Base-by-base conservation (phyloP, 2,888 invertebrate species). In the Agrochola lota region DNA sequence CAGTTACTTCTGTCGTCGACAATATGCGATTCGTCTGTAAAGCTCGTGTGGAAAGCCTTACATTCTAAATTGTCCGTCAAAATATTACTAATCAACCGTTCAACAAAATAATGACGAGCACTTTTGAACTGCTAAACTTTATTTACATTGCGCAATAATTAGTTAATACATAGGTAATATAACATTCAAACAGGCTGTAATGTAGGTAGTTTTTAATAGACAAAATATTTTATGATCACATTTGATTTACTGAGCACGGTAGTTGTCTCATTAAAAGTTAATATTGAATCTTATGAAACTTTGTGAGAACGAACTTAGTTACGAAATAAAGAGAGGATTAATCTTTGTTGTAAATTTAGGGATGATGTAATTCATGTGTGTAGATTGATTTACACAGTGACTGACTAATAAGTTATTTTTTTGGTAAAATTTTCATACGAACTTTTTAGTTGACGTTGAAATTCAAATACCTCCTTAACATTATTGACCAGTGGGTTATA, bases 251-350 rank as follows among this genome's bases (percentile, higher is more conserved):
- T 71, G 62, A 63, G 55, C 35, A 71, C 40, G 71, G 74, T 71
- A 76, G 71, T 57, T 73, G 70, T 74, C 72, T 87, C 84, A 87
- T 87, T 87, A 85, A 87, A 85, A 87, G 12, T 62, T 78, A 70
- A 81, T 85, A 78, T 83, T 76, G 52, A 79, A 77, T 84, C 40
- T 77, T 83, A 26, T n/a, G 77, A 74, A 86, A 85, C 57, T 11
- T 63, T 79, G 78, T 84, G 82, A n/a, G 79, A 82, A 87, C 12
- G n/a, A 67, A 69, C 75, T 79, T 57, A 59, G 74, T 78, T 78
- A 55, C 64, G 64, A 78, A 81, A 86, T 72, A 20, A 49, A 17
- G 35, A 63, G 72, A 74, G 57, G 71, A 77, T 78, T 49, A 20
- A 5, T 46, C 62, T 43, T 30, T 63, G 64, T 20, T 35, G 30